Evolutionary conservation across 2,113 vertebrate genomes (phyloP).

Genomic region (Pongo abelii): DNA sequence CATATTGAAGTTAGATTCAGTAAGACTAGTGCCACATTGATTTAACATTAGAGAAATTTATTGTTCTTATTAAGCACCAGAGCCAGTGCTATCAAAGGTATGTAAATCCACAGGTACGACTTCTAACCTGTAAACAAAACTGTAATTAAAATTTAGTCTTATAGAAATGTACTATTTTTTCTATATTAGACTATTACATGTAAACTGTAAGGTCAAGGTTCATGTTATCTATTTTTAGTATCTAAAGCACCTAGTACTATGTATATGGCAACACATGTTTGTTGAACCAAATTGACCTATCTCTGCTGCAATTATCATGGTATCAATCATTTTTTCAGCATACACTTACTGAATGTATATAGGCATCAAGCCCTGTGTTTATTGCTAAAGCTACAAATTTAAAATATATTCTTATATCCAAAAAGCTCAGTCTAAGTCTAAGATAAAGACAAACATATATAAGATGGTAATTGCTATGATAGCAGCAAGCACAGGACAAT

Average conservation of each 20-base stretch:
- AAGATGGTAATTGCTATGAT: not conserved
- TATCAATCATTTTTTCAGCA: not conserved
- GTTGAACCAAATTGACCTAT: not conserved
- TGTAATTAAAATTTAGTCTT: slow-evolving; percentile 41
- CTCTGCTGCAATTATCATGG: not conserved
- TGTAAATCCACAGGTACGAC: not conserved
- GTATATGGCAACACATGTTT: not conserved
- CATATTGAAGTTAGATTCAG: not conserved
- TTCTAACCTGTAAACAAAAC: slow-evolving; percentile 34
- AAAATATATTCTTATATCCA: not conserved
- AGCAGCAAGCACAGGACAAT: not conserved
- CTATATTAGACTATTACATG: not conserved
- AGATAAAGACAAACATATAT: not conserved
- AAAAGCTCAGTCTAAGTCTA: not conserved
- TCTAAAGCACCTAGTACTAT: not conserved
- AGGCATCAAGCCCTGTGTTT: not conserved
- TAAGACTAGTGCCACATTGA: slow-evolving; percentile 6
- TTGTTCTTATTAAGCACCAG: not conserved
- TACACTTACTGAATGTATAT: not conserved
- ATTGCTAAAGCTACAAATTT: not conserved
- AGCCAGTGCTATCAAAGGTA: not conserved
- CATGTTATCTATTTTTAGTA: not conserved
- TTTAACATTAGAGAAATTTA: slow-evolving; percentile 38
- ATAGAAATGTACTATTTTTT: not conserved
- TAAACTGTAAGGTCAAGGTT: slow-evolving; percentile 14